Conservation (phyloP, 2,888 invertebrate genomes). For the Drosophila mimetica region DNA sequence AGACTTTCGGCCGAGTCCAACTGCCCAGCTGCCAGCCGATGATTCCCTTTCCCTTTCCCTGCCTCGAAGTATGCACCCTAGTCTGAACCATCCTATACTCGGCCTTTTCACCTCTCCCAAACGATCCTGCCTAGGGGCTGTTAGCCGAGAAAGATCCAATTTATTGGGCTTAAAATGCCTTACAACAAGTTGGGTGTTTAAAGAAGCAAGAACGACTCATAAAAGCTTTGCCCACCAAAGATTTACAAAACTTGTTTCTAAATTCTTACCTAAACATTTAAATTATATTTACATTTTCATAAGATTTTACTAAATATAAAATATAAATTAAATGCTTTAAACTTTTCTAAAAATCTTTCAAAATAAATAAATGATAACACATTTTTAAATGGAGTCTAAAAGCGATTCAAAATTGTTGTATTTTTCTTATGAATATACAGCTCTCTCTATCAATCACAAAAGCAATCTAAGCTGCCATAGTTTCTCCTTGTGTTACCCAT, state of each 20-base stretch:
- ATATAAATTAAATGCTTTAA: no score
- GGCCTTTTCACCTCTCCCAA: slow-evolving; percentile 3
- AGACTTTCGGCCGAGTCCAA: slow-evolving; percentile 45
- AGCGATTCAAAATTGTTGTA: no score
- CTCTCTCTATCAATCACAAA: background rate
- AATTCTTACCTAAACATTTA: no score
- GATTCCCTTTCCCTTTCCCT: slow-evolving; percentile 42
- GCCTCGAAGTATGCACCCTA: slow-evolving; percentile 55
- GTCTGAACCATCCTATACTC: slow-evolving; percentile 21
- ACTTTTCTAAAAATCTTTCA: no score
- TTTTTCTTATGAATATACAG: no score
- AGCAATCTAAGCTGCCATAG: background rate
- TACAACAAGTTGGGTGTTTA: slow-evolving; percentile 12
- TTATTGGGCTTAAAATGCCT: slow-evolving; percentile 24
- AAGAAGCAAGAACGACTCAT: background rate
- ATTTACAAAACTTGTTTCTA: no score
- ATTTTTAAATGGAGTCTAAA: no score
- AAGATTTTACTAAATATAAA: no score
- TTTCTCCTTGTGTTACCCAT: background rate
- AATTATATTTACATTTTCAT: no score
- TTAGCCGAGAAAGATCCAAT: slow-evolving; percentile 11
- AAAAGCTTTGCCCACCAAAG: no score
- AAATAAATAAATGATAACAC: no score
- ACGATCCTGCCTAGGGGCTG: slow-evolving; percentile 31
- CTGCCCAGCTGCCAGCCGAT: slow-evolving; percentile 47